These are phyloP conservation scores for Nudaria mundana DNA, from an alignment of 2,888 invertebrate genomes.

Conservation along the genomic window DNA sequence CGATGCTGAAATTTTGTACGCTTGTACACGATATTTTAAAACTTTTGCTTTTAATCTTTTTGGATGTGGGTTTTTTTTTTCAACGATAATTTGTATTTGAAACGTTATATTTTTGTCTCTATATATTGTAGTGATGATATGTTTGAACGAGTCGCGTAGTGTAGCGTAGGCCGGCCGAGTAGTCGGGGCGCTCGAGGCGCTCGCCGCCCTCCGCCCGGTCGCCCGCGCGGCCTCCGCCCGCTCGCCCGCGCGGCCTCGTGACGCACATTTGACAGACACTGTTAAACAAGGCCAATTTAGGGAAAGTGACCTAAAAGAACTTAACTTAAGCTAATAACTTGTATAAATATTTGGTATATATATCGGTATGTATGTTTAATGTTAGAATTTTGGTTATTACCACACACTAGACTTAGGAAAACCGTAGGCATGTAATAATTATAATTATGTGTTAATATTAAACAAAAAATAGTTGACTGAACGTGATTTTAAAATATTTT, in stretches of 20 bases:
- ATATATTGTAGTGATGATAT: conserved; percentile 63
- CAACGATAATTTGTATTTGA: conserved; percentile 52
- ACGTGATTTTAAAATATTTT: conserved; percentile 72
- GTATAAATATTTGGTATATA: conserved; percentile 81
- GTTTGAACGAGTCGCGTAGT: conserved; percentile 63
- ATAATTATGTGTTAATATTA: conserved; percentile 79
- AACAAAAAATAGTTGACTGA: conserved; percentile 77
- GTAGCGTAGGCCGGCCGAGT: conserved; percentile 28
- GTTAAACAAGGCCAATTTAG: conserved; percentile 76
- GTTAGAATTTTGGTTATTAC: conserved; percentile 81
- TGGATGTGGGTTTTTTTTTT: conserved; percentile 75
- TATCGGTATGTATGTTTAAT: conserved; percentile 81
- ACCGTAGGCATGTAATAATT: conserved; percentile 76
- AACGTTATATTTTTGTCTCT: conserved; percentile 48
- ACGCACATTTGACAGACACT: conserved; percentile 72
- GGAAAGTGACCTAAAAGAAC: conserved; percentile 77
- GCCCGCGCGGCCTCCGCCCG: conserved; percentile 26
- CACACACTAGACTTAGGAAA: conserved; percentile 80
- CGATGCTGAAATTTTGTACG: conserved; percentile 46
- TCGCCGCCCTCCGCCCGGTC: conserved; percentile 19
- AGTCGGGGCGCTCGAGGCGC: conserved; percentile 45
- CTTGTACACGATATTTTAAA: conserved; percentile 48
- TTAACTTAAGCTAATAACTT: conserved; percentile 81
- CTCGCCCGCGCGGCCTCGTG: conserved; percentile 36
- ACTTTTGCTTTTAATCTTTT: conserved; percentile 66